Evolutionary conservation across 1,140 invertebrate genomes (phyloP), one percentile per base, ranked within the genome.

Genomic region (Drosophila prosaltans): DNA sequence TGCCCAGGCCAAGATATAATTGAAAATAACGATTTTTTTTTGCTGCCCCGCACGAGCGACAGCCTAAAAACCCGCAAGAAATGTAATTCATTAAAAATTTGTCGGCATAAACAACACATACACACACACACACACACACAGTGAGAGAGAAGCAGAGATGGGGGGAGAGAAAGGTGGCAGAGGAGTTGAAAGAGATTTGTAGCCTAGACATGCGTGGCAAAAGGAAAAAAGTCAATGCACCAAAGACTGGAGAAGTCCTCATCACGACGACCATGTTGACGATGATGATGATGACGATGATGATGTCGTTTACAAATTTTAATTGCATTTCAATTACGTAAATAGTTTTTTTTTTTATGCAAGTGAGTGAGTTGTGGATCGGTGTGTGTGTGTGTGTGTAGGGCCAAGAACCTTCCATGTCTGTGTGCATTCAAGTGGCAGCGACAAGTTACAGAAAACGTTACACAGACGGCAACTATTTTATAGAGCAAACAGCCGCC

Each of bases 81-180:
- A 88, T 83, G 74, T 90, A 90, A 90, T 90, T 90, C 77, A 90
- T 90, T 90, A 90, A 88, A 77, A 80, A 73, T 78, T 78, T 74
- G 63, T 68, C 57, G 55, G 68, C 65, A 63, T 58, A 78, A 30
- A 16, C 11, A 54, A 78, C 24, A 16, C 11, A 54, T 51, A 78
- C 30, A 16, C 9, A 54, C 62, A 63, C 55, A 78, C 21, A 16
- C 9, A 54, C 3, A 36, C 6, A 36, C 0, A 36, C 3, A 36
- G 26, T 36, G 65, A 45, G 54, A 68, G 32, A 61, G 24, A 11
- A 55, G 11, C 7, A 36, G 7, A 24, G 51, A 24, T 3, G 48
- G 0, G 28, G 39, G 26, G 61, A 54, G 11, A 5, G 51, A 10
- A n/a, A 57, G 28, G 28, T n/a, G 24, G 40, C 58, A 6, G 24